Conservation (phyloP, 2,113 vertebrate species). For the Cervus canadensis region DNA sequence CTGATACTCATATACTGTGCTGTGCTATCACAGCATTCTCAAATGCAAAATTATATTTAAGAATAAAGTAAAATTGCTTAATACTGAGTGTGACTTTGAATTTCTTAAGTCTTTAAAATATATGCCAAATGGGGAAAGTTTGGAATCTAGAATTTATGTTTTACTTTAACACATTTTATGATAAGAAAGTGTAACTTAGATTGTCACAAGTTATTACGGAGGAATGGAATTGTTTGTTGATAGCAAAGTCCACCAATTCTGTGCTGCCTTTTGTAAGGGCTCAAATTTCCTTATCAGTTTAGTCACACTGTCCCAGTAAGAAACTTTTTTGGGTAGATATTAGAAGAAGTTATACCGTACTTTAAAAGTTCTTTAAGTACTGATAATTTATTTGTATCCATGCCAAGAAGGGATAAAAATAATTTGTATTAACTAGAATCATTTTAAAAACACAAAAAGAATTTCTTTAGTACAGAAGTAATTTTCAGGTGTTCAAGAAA, state of each 20-base stretch:
- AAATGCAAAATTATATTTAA: not conserved
- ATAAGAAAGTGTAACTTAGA: not conserved
- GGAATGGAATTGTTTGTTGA: not conserved
- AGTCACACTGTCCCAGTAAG: not conserved
- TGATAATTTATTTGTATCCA: not conserved
- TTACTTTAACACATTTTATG: not conserved
- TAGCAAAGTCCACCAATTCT: not conserved
- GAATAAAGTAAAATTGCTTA: not conserved
- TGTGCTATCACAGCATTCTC: not conserved
- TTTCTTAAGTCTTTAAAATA: not conserved
- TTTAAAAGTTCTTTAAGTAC: constrained; percentile 25
- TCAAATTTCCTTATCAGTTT: not conserved
- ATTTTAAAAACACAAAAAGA: not conserved
- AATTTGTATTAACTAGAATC: not conserved
- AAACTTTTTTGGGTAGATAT: not conserved
- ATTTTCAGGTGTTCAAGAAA: constrained; percentile 9
- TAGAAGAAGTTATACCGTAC: not conserved
- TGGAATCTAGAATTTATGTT: not conserved
- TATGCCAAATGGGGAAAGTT: not conserved
- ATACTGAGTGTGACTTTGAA: not conserved
- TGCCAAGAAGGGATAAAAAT: constrained; percentile 6
- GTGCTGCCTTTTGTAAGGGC: not conserved
- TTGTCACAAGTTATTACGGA: not conserved
- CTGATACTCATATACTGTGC: not conserved
- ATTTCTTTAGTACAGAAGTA: not conserved